Conservation (phyloP, 2,888 invertebrate genomes). For the Phyllotreta striolata region DNA sequence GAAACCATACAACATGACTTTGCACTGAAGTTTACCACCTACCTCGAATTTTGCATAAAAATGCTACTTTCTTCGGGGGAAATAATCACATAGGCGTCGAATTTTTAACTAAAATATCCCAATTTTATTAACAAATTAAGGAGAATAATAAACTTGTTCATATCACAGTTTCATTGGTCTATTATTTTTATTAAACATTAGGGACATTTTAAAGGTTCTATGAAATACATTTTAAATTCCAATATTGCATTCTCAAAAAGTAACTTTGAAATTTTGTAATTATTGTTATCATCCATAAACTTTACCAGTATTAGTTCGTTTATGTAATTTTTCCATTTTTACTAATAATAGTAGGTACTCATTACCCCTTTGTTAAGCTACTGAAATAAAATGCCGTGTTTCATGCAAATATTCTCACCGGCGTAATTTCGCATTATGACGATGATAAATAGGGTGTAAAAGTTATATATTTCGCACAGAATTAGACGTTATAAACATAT, state of each 20-base stretch:
- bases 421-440: constrained; percentile 32
- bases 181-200: too few relatives aligned
- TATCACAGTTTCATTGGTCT: too few relatives aligned
- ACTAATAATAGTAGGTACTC: not conserved
- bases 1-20: constrained; percentile 40
- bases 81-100: not conserved
- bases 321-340: too few relatives aligned
- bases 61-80: constrained; percentile 20
- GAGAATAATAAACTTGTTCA: too few relatives aligned
- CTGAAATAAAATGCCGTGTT: constrained; percentile 28
- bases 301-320: too few relatives aligned
- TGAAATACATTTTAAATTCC: too few relatives aligned
- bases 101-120: too few relatives aligned
- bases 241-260: too few relatives aligned
- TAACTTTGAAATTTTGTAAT: too few relatives aligned
- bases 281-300: too few relatives aligned
- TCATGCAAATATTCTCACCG: constrained; percentile 30
- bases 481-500: constrained; percentile 12
- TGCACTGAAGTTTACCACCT: constrained; percentile 36
- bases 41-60: constrained; percentile 33
- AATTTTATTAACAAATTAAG: too few relatives aligned
- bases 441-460: constrained; percentile 22
- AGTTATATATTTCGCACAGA: constrained; percentile 22
- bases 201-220: too few relatives aligned
- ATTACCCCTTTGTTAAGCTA: constrained; percentile 3